phyloP scores from a whole-genome alignment of 2,113 vertebrate genomes.

The Eulemur rufifrons region DNA sequence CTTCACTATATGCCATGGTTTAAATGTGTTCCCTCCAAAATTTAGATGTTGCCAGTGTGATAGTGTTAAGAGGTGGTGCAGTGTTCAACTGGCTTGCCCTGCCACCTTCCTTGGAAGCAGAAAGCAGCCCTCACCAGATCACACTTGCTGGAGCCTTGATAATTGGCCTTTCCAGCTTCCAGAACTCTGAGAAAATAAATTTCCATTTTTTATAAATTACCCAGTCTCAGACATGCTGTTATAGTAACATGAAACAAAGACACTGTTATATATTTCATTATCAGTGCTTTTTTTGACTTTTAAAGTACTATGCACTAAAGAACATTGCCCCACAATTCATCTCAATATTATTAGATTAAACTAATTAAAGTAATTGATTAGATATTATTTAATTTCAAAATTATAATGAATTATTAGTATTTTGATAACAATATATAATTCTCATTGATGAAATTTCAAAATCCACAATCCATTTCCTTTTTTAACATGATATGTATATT shows the following conservation, averaged over 20 bases:
- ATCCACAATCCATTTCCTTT: background rate
- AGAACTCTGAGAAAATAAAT: background rate
- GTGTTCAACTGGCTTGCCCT: no score
- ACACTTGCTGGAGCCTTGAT: background rate
- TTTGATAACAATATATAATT: constrained; percentile 2
- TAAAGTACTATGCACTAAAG: background rate
- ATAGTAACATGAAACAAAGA: background rate
- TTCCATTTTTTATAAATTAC: background rate
- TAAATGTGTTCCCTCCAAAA: background rate
- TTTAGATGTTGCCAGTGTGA: background rate
- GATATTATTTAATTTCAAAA: background rate
- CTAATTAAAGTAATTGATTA: background rate
- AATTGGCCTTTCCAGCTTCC: background rate
- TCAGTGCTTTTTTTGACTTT: background rate
- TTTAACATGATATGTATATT: background rate
- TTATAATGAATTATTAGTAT: constrained; percentile 5
- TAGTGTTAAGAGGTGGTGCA: background rate
- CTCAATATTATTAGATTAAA: background rate
- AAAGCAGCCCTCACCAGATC: background rate
- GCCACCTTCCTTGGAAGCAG: background rate
- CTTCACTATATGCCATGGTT: background rate
- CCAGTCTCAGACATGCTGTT: background rate
- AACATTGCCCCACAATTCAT: background rate
- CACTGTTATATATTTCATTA: background rate
- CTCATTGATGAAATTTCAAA: constrained; percentile 35